A percentile compares a stretch with the other conserved stretches of the same genome.
These are phyloP conservation scores for Periplaneta americana DNA, from an alignment of 1,140 invertebrate species.

Conservation along the genomic window DNA sequence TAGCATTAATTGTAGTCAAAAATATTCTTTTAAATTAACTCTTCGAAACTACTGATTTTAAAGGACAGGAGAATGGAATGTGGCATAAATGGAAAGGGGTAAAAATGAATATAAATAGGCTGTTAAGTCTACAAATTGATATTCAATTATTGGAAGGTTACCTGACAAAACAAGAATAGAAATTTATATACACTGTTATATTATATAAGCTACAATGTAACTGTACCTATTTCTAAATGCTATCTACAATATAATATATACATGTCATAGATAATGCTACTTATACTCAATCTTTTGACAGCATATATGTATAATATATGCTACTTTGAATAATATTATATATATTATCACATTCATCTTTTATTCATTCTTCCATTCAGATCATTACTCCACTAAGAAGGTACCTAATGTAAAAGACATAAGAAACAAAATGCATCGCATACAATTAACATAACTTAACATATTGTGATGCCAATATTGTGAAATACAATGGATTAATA, in stretches of 20 bases:
- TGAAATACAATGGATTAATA: no score
- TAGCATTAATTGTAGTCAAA: no score
- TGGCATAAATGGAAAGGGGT: no score
- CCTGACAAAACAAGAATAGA: not conserved
- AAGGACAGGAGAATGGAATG: no score
- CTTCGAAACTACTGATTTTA: no score
- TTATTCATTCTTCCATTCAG: not conserved
- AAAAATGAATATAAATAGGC: not conserved
- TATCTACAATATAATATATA: not conserved
- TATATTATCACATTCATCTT: not conserved
- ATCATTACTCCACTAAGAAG: not conserved
- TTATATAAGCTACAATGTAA: not conserved
- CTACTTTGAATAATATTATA: not conserved
- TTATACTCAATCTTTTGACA: not conserved
- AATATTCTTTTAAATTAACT: no score
- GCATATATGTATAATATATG: not conserved
- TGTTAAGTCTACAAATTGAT: not conserved
- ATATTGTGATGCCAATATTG: not conserved
- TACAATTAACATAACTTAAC: not conserved
- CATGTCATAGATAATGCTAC: not conserved
- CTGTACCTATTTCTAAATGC: not conserved
- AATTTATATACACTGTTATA: not conserved
- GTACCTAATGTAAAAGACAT: not conserved
- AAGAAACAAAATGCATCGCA: not conserved
- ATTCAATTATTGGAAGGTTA: not conserved